A percentile compares a stretch with the other conserved stretches of the same genome.
Conservation (phyloP, 2,888 invertebrate genomes). For the Spialia ferax region DNA sequence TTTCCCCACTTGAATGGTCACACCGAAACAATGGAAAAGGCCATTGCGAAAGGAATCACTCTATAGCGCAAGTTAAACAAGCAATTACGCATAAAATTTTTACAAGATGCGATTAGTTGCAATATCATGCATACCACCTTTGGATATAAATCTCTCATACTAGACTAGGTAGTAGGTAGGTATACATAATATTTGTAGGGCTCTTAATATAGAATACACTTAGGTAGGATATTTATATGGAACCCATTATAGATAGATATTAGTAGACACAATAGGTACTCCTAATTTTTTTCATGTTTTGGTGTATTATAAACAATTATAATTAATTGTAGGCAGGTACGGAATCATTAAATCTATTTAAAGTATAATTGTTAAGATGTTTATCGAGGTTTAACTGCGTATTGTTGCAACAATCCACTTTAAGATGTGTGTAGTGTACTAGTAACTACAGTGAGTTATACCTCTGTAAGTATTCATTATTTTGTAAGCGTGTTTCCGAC, state of each 20-base stretch:
- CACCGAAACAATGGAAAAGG: slow-evolving; percentile 62
- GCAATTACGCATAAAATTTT: slow-evolving; percentile 24
- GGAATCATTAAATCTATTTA: not conserved
- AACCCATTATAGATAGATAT: no score
- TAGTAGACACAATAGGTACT: no score
- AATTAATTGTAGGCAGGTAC: no score
- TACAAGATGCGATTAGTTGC: not conserved
- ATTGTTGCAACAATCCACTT: slow-evolving; percentile 29
- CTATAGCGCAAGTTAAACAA: slow-evolving; percentile 20
- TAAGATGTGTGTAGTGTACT: slow-evolving; percentile 1
- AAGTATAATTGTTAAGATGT: slow-evolving; percentile 27
- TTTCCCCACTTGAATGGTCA: slow-evolving; percentile 67
- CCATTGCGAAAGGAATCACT: slow-evolving; percentile 43
- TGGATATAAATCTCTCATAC: no score
- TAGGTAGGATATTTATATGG: no score
- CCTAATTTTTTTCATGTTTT: no score
- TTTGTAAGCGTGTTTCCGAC: slow-evolving; percentile 34
- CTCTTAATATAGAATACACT: no score
- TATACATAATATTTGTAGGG: no score
- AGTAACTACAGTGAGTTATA: not conserved
- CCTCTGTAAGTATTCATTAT: not conserved
- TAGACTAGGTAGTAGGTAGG: not conserved
- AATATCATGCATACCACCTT: no score
- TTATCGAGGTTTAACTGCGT: slow-evolving; percentile 13
- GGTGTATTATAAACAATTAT: no score